A percentile compares a stretch with the other conserved stretches of the same genome.
Conservation (phyloP, 1,140 invertebrate genomes). For the Ostrea denselamellosa region DNA sequence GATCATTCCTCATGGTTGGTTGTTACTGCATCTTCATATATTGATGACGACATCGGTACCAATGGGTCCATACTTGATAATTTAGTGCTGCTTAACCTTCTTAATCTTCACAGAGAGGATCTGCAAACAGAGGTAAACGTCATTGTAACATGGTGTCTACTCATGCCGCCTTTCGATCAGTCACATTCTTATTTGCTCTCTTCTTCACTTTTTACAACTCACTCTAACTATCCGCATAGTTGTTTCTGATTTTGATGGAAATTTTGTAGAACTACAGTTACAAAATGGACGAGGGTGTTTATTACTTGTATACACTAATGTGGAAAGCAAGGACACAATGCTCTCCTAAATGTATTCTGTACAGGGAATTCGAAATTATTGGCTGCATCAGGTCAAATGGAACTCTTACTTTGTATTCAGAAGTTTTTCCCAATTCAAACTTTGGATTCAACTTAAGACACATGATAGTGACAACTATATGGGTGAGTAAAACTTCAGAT, state of each 20-base stretch:
- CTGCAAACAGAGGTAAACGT: background rate
- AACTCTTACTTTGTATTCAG: background rate
- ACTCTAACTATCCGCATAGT: background rate
- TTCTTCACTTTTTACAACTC: background rate
- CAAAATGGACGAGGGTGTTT: background rate
- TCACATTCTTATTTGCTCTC: background rate
- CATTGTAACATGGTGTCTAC: background rate
- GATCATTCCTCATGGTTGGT: slow-evolving; percentile 33
- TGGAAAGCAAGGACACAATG: background rate
- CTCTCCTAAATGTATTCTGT: background rate
- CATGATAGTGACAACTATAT: slow-evolving; percentile 40
- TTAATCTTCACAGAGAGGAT: background rate
- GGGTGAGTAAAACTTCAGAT: slow-evolving; percentile 23
- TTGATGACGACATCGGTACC: background rate
- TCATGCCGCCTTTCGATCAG: background rate
- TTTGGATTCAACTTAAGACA: slow-evolving; percentile 43
- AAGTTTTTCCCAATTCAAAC: slow-evolving; percentile 40
- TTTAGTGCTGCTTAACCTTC: background rate
- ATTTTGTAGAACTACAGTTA: background rate
- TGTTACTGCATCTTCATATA: background rate
- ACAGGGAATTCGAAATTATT: background rate
- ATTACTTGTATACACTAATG: slow-evolving; percentile 18
- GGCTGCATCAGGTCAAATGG: background rate
- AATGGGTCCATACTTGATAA: background rate
- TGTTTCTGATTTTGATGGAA: background rate